Conservation (phyloP, 2,888 invertebrate genomes). For the Melieria picta region DNA sequence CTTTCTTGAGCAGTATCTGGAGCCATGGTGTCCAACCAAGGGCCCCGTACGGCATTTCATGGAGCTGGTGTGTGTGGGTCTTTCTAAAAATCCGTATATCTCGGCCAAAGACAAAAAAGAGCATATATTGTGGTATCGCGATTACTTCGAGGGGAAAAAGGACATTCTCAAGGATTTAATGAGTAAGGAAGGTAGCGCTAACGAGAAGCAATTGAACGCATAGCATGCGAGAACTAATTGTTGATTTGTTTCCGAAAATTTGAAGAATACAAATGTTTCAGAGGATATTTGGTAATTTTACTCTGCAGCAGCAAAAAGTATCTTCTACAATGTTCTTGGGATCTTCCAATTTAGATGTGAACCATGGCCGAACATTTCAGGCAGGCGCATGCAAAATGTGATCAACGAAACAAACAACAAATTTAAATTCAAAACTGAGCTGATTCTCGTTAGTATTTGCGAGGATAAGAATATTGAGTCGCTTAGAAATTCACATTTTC, state of each 20-base stretch:
- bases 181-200: slow-evolving; percentile 42
- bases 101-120: slow-evolving; percentile 87
- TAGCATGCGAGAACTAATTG: no score
- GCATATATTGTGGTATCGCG: slow-evolving; percentile 90
- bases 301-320: no score
- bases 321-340: no score
- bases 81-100: slow-evolving; percentile 94
- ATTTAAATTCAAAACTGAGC: no score
- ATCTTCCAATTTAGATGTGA: no score
- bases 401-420: no score
- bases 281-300: no score
- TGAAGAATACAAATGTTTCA: no score
- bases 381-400: no score
- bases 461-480: background rate
- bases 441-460: background rate
- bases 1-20: slow-evolving; percentile 87
- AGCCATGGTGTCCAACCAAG: slow-evolving; percentile 87
- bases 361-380: no score
- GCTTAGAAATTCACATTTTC: slow-evolving; percentile 53
- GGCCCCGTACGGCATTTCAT: slow-evolving; percentile 97
- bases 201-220: background rate
- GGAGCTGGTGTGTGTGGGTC: slow-evolving; percentile 93
- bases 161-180: slow-evolving; percentile 70
- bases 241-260: no score
- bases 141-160: slow-evolving; percentile 87